These are phyloP conservation scores for Intellagama lesueurii DNA, from an alignment of 2,797 vertebrate genomes.

Conservation along the genomic window DNA sequence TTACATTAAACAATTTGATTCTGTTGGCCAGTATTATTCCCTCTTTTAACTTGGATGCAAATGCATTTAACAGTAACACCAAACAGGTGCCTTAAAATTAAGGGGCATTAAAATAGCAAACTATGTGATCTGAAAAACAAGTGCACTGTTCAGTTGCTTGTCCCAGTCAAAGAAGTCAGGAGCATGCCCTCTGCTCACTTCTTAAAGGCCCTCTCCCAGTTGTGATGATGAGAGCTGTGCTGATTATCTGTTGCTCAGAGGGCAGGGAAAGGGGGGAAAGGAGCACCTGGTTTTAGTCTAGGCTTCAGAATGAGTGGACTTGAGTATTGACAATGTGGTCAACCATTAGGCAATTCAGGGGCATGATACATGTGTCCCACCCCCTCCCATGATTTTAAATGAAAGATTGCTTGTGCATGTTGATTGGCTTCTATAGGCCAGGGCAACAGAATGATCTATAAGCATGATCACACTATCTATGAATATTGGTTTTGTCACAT, in stretches of 20 bases:
- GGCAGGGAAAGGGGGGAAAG: neutral
- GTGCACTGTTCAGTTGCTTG: constrained; percentile 45
- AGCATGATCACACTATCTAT: constrained; percentile 38
- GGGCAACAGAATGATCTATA: constrained; percentile 48
- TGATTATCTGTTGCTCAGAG: neutral
- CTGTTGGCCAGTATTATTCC: constrained; percentile 67
- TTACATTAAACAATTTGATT: neutral
- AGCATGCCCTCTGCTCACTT: neutral
- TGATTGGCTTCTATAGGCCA: neutral
- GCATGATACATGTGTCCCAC: neutral
- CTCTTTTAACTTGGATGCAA: constrained; percentile 55
- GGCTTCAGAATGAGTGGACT: neutral
- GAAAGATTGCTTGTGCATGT: neutral
- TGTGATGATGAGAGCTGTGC: neutral
- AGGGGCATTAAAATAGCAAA: constrained; percentile 67
- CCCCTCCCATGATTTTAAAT: neutral
- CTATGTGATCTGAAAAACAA: constrained; percentile 29
- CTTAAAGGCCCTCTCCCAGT: neutral
- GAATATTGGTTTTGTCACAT: constrained; percentile 25
- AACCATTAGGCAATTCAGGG: neutral
- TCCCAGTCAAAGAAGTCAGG: neutral
- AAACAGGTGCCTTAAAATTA: constrained; percentile 77
- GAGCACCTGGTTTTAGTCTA: neutral
- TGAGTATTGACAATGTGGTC: neutral
- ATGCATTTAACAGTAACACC: constrained; percentile 52